Base-by-base conservation (phyloP, 2,888 invertebrate species). In the Abrostola triplasia region DNA sequence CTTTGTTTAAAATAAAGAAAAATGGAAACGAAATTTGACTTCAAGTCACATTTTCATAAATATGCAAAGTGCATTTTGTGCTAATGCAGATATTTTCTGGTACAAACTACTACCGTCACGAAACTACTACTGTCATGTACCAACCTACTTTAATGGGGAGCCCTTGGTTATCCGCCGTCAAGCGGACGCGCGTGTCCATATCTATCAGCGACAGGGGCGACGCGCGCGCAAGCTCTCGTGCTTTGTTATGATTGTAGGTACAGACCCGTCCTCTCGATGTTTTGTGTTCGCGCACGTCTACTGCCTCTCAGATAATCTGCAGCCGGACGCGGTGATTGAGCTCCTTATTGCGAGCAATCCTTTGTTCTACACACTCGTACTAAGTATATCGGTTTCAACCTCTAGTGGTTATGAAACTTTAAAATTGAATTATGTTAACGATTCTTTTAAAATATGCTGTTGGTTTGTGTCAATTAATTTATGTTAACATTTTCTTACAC, bases 301-400 rank as follows among this genome's bases (percentile, higher is more conserved):
- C 12, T 5, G 35, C 2, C 1, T 10, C 10, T 7, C 9, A 2
- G 37, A 36, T 55, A 13, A 55, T 57, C 48, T 37, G 38, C 37
- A 12, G 40, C 41, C 66, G 58, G 72, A 58, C 50, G 41, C 49
- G 50, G 24, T 10, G 48, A 48, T 40, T 40, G 11, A 40, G 40
- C 11, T 13, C 36, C n/a, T 11, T 24, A 40, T 37, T 38, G 41
- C 41, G 41, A 40, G 10, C 24, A 38, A 40, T 42, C 10, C 9
- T 64, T 54, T 63, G 49, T 63, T 38, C n/a, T 24, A 24, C 24
- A 24, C 24, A 24, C 24, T 24, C 24, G 24, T 24, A 24, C 24
- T 24, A 24, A 24, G 24, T 2, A 24, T 24, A 24, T 24, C 4
- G 24, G 4, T 2, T 24, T 24, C 24, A 24, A 24, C 24, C 4